Base-by-base conservation (phyloP, 1,140 invertebrate genomes). In the Sycophila sp. region DNA sequence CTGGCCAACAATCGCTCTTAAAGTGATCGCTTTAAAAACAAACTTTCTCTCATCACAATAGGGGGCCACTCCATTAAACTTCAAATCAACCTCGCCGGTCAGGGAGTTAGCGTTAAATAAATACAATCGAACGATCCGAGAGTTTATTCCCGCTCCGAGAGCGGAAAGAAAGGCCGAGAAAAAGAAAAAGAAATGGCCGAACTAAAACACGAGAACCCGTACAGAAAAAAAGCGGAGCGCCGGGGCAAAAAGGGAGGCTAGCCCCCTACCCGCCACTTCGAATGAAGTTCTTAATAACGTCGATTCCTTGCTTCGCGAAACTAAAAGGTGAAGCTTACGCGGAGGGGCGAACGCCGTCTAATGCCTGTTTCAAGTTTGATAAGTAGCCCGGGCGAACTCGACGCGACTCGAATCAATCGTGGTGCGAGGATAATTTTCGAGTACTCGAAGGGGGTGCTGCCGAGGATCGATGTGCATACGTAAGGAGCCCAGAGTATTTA, bases 251-350 rank as follows among this genome's bases (percentile, higher is more conserved):
- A 49, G 24, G 0, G 40, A 24, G 55, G 28, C 34, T 51, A 30
- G 70, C 69, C 36, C 19, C 17, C 45, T 53, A 73, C n/a, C n/a
- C n/a, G n/a, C n/a, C n/a, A n/a, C n/a, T n/a, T n/a, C n/a, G n/a
- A 78, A 75, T 75, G 58, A 79, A 78, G 75, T 80, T 81, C 75
- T 77, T 77, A 75, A 81, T 79, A 78, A 78, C 75, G 72, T 55
- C 67, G 64, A 73, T 53, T 69, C 38, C 51, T 75, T 42, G 26
- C 75, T 69, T 72, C 53, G 22, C 49, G 13, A 13, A n/a, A n/a
- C 28, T 53, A 30, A 53, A 53, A 53, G 51, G 13, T n/a, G 13
- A 26, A n/a, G n/a, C n/a, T n/a, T n/a, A n/a, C n/a, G n/a, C n/a
- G n/a, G n/a, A n/a, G n/a, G n/a, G n/a, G n/a, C n/a, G n/a, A 34